Base-by-base conservation (phyloP, 2,113 vertebrate species). In the Mormyrus iriodes region DNA sequence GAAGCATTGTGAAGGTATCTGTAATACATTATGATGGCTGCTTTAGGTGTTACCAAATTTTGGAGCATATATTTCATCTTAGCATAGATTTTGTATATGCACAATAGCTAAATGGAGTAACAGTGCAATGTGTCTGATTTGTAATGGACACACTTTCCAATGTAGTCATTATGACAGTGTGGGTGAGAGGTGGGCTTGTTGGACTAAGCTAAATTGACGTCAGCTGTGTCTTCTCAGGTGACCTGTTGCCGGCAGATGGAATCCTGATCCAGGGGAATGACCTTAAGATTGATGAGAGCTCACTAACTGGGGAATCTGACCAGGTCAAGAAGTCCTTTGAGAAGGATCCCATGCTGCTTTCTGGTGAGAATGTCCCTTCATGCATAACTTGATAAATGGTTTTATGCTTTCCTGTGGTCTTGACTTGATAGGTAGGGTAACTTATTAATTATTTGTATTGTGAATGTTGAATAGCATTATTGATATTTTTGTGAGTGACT, bases 221-320 rank as follows among this genome's bases (percentile, higher is more conserved):
- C 24, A 17, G 17, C 9, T 27, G 52, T 48, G n/a, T 85, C 76
- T 44, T 88, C 90, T 90, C 90, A 99, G 98, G 98, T 88, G 98
- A 99, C 94, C 95, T 99, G 87, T 94, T 99, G 90, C 98, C 98
- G 3, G 94, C 98, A 0, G 98, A 99, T 0, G 98, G 98, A 4
- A 94, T 99, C 92, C 94, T 99, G 92, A 98, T 99, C 92, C 98
- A 99, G 91, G 98, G 98, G 42, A 99, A 99, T 2, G 98, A 99
- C 93, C 95, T 99, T 93, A 99, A 99, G 93, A 99, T 99, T 19
- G 98, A 99, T 0, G 98, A 99, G 94, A 99, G 98, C 92, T 97
- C 98, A 0, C 95, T 99, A 93, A 99, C 98, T 0, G 98, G 98
- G 87, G 98, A 99, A 91, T 99, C 98, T 0, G 98, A 99, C 92